A percentile compares a stretch with the other conserved stretches of the same genome.
phyloP scores from a whole-genome alignment of 2,797 vertebrate species.

The Alectoris magna region DNA sequence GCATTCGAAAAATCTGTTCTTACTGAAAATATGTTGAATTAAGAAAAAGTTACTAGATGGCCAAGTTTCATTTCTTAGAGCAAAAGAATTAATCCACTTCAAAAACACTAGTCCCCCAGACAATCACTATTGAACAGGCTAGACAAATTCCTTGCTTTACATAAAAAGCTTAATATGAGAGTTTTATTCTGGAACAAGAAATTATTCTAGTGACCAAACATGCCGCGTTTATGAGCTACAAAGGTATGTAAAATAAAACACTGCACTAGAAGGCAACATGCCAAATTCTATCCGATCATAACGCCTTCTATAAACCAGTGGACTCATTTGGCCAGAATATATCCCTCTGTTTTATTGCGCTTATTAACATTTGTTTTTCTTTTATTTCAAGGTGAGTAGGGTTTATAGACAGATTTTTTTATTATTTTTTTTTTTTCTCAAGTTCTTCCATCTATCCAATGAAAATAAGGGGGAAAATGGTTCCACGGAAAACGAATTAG shows the following conservation, averaged over 20 bases:
- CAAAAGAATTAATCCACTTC: not conserved
- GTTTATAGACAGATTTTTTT: not conserved
- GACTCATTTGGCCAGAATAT: not conserved
- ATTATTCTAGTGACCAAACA: slow-evolving; percentile 24
- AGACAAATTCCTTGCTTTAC: not conserved
- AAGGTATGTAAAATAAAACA: slow-evolving; percentile 49
- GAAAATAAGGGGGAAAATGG: not conserved
- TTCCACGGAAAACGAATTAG: slow-evolving; percentile 37
- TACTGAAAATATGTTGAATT: not conserved
- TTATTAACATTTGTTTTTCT: slow-evolving; percentile 13
- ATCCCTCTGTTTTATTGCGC: not conserved
- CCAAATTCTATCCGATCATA: not conserved
- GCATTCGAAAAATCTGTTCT: not conserved
- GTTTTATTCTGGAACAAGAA: slow-evolving; percentile 43
- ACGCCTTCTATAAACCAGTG: slow-evolving; percentile 17
- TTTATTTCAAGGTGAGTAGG: not conserved
- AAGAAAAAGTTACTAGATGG: not conserved
- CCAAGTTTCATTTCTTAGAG: not conserved
- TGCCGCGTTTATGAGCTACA: slow-evolving; percentile 52
- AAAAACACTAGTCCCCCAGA: not conserved
- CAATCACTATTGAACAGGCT: not conserved
- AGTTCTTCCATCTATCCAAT: not conserved
- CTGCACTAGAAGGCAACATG: not conserved
- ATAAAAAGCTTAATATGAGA: slow-evolving; percentile 7
- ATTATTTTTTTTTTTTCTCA: not conserved